These are phyloP conservation scores for Sternotherus odoratus DNA, from an alignment of 2,797 vertebrate species.

Conservation along the genomic window DNA sequence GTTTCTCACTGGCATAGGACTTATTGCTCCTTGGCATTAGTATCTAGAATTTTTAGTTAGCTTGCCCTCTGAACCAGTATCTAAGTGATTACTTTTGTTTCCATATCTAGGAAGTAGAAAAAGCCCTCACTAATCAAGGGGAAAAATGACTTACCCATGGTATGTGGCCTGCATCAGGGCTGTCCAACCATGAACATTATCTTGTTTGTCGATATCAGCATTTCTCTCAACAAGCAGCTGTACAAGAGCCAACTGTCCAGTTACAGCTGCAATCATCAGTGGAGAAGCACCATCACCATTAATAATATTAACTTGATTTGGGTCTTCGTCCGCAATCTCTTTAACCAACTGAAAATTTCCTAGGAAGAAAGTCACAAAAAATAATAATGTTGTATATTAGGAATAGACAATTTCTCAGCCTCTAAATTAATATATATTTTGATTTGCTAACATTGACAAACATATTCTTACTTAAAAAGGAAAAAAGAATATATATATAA, in stretches of 20 bases:
- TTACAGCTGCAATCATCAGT: slow-evolving; percentile 96
- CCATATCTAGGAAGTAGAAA: background rate
- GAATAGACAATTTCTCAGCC: background rate
- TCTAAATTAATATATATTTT: background rate
- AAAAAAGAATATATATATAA: background rate
- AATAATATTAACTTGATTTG: slow-evolving; percentile 90
- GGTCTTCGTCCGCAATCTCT: slow-evolving; percentile 94
- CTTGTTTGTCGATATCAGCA: slow-evolving; percentile 93
- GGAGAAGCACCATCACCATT: slow-evolving; percentile 95
- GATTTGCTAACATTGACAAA: background rate
- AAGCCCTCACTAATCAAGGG: background rate
- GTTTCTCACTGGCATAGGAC: background rate
- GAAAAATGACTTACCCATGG: slow-evolving; percentile 86
- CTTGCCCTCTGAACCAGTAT: background rate
- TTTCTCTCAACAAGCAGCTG: slow-evolving; percentile 95
- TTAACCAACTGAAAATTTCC: slow-evolving; percentile 94
- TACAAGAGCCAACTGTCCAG: slow-evolving; percentile 92
- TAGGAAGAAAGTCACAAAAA: slow-evolving; percentile 68
- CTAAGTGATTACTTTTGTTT: background rate
- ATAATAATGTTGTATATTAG: background rate
- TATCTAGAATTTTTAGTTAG: background rate
- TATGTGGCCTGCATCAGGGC: slow-evolving; percentile 99
- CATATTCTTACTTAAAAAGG: background rate
- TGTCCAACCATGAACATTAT: slow-evolving; percentile 95
- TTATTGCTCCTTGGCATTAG: background rate